These are phyloP conservation scores for Pseudomugil tenellus DNA, from an alignment of 2,797 vertebrate species.

Conservation along the genomic window DNA sequence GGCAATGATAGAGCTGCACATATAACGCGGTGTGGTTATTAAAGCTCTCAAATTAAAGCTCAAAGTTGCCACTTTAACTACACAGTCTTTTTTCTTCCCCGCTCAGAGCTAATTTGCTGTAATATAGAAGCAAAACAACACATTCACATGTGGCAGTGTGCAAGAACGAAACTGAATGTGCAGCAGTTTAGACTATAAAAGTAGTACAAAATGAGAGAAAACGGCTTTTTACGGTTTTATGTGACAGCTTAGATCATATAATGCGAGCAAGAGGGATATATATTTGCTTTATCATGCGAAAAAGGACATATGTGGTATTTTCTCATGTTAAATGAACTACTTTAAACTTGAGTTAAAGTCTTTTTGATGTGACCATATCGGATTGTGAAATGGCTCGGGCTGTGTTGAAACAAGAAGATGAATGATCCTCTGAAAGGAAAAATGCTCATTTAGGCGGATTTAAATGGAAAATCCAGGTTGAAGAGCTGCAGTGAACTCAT, in stretches of 20 bases:
- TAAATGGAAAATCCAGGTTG: slow-evolving; percentile 28
- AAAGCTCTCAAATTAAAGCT: slow-evolving; percentile 44
- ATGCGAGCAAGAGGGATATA: background rate
- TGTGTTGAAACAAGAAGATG: slow-evolving; percentile 5
- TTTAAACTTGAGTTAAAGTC: background rate
- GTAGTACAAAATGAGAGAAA: background rate
- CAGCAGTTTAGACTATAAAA: background rate
- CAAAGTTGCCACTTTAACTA: slow-evolving; percentile 15
- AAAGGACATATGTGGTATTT: background rate
- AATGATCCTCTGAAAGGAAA: background rate
- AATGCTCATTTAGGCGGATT: slow-evolving; percentile 14
- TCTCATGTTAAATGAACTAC: background rate
- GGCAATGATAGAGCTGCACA: slow-evolving; percentile 25
- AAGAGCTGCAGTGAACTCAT: slow-evolving; percentile 6
- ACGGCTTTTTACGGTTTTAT: background rate
- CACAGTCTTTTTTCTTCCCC: background rate
- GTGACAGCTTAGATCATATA: background rate
- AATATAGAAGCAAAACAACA: background rate
- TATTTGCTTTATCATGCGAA: background rate
- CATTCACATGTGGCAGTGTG: background rate
- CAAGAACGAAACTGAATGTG: background rate
- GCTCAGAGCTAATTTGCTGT: background rate
- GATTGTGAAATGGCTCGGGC: background rate
- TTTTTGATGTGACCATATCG: background rate
- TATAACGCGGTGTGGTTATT: slow-evolving; percentile 23